Conservation (phyloP, 2,113 vertebrate species). For the Propithecus coquereli region DNA sequence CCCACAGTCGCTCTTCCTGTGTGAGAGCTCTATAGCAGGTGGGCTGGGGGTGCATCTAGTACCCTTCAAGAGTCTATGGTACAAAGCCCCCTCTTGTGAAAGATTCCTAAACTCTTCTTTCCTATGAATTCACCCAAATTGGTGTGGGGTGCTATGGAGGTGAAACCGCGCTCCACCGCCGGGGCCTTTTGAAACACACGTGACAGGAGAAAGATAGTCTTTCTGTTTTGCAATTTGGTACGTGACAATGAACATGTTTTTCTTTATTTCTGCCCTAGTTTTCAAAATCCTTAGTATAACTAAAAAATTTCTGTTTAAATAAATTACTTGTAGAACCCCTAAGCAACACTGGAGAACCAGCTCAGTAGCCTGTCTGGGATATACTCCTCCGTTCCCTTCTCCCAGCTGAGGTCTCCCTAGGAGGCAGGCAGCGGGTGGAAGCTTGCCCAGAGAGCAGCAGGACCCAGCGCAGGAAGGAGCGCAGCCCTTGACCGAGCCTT, state of each 20-base stretch:
- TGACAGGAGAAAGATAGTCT: background rate
- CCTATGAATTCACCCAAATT: background rate
- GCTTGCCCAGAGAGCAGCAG: background rate
- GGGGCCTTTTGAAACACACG: background rate
- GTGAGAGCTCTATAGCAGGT: background rate
- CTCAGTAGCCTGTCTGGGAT: background rate
- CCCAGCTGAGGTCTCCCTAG: background rate
- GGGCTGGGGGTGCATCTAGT: too few species aligned
- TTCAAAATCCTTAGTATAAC: background rate
- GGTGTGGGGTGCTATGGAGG: background rate
- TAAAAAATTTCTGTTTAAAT: background rate
- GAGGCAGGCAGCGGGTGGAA: background rate
- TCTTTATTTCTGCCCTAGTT: background rate
- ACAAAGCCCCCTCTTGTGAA: background rate
- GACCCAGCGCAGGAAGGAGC: too few species aligned
- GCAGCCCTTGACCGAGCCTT: background rate
- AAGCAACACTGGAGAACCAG: background rate
- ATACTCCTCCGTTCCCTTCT: background rate
- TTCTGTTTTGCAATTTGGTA: background rate
- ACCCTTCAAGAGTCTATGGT: background rate
- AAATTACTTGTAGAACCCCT: background rate
- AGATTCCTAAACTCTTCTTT: background rate
- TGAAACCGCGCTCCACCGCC: rapidly evolving
- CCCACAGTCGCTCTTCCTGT: too few species aligned
- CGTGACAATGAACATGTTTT: background rate